Percentiles rank a stretch among this genome's conserved stretches.
These are phyloP conservation scores for Ceraclea dissimilis DNA, from an alignment of 2,888 invertebrate genomes.

Conservation along the genomic window DNA sequence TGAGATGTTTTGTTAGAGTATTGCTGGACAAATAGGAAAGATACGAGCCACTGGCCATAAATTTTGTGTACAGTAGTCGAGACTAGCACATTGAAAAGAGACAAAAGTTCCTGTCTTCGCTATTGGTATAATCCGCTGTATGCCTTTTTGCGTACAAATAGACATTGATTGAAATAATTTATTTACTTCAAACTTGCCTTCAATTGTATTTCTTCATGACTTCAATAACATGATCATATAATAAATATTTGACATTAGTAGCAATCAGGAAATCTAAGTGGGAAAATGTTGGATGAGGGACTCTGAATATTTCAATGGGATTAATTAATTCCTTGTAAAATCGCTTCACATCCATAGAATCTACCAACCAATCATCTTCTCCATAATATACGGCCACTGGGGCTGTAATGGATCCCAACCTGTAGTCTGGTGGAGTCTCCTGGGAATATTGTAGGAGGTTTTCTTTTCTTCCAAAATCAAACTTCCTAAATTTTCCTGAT, in stretches of 20 bases:
- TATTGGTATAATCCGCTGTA: no score
- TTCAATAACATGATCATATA: constrained; percentile 45
- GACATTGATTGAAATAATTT: no score
- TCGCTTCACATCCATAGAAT: constrained; percentile 42
- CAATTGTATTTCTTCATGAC: constrained; percentile 40
- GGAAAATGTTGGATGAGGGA: constrained; percentile 47
- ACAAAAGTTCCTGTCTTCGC: no score
- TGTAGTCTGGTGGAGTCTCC: constrained; percentile 41
- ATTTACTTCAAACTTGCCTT: no score
- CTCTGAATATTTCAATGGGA: constrained; percentile 39
- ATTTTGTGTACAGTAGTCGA: no score
- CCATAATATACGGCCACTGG: constrained; percentile 49
- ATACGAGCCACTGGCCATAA: no score
- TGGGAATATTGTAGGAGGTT: constrained; percentile 44
- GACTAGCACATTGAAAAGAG: no score
- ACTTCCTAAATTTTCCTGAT: constrained; percentile 37
- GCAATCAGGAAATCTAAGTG: constrained; percentile 64
- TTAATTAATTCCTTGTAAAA: constrained; percentile 44
- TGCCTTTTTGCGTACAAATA: no score
- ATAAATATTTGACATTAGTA: constrained; percentile 41
- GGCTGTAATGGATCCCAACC: constrained; percentile 36
- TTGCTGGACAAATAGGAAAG: no score
- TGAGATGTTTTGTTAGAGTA: no score
- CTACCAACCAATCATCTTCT: constrained; percentile 49
- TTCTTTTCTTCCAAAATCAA: constrained; percentile 40